Evolutionary conservation across 1,140 invertebrate genomes (phyloP).

Genomic region (Aethina tumida): DNA sequence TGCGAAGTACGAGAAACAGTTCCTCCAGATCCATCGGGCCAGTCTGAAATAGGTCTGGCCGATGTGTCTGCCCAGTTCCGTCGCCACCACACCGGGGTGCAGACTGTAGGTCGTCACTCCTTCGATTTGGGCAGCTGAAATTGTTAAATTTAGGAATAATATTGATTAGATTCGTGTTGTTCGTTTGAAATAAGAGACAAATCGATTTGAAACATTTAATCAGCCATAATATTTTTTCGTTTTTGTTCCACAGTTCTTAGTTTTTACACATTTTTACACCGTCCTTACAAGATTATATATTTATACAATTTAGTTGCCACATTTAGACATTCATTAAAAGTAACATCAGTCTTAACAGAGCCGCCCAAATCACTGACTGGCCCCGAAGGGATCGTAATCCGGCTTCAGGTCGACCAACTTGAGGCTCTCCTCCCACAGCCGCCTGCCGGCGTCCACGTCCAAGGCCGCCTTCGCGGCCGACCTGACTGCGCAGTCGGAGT

Average conservation of each 20-base stretch:
- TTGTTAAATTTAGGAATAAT: too few species aligned
- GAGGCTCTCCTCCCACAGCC: conserved; percentile 64
- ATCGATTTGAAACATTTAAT: background rate
- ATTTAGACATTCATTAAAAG: too few species aligned
- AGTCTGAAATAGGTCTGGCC: conserved; percentile 40
- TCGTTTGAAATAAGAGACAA: too few species aligned
- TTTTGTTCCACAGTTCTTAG: background rate
- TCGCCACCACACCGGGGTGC: conserved; percentile 64
- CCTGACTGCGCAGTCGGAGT: conserved; percentile 45
- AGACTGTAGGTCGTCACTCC: conserved; percentile 57
- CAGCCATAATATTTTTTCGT: background rate
- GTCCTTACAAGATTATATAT: too few species aligned
- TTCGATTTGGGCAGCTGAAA: conserved; percentile 36
- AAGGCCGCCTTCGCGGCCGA: conserved; percentile 35
- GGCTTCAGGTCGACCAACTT: conserved; percentile 42
- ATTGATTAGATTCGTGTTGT: too few species aligned
- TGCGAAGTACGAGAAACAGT: conserved; percentile 36
- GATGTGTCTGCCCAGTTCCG: conserved; percentile 63
- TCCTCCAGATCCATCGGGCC: conserved; percentile 25
- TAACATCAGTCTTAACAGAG: too few species aligned
- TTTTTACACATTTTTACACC: too few species aligned
- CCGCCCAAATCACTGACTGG: too few species aligned
- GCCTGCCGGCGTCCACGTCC: conserved; percentile 46
- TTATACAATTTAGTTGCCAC: too few species aligned
- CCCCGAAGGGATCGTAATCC: conserved; percentile 24